A percentile compares a stretch with the other conserved stretches of the same genome.
Evolutionary conservation across 2,888 invertebrate species (phyloP).

Genomic region (Apotomis turbidana): DNA sequence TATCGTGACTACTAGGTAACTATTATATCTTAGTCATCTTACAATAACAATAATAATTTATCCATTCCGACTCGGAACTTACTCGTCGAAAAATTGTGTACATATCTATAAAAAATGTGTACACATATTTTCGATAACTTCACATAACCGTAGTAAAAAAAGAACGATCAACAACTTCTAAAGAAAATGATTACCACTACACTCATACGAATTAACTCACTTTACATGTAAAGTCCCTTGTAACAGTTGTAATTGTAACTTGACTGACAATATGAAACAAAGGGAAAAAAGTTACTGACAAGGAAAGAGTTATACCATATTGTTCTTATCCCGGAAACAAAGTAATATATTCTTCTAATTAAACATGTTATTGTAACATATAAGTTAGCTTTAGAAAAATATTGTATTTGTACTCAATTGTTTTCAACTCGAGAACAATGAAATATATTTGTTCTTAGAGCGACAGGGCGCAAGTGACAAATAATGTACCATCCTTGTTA

Average conservation of each 20-base stretch:
- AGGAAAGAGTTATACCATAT: no score
- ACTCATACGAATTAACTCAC: neutral
- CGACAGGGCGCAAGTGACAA: no score
- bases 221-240: no score
- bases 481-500: no score
- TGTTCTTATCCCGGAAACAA: no score
- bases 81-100: neutral
- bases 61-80: neutral
- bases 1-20: neutral
- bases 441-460: neutral
- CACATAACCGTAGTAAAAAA: neutral
- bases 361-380: no score
- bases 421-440: neutral
- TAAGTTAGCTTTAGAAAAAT: no score
- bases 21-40: neutral
- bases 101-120: neutral
- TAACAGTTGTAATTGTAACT: no score
- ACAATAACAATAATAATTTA: slow-evolving; percentile 3
- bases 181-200: neutral
- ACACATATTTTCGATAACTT: neutral
- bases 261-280: no score
- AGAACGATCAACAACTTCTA: no score
- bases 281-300: no score
- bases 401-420: neutral
- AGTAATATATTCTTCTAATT: no score